Base-by-base conservation (phyloP, 2,888 invertebrate species). In the Megalurothrips usitatus region DNA sequence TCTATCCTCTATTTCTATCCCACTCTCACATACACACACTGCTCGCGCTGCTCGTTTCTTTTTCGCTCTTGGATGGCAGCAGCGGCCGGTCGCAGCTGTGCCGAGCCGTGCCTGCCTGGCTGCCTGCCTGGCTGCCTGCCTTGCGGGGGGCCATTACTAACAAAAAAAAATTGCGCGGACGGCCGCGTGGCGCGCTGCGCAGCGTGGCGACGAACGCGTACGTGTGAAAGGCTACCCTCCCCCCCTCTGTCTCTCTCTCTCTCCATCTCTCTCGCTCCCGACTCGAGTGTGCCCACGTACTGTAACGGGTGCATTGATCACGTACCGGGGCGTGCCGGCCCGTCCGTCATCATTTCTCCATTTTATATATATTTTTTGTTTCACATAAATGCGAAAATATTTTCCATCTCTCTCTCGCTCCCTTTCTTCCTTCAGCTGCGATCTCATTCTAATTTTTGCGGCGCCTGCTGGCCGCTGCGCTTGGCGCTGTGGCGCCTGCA, bases 391-490 rank as follows among this genome's bases (percentile, higher is more conserved):
- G n/a, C n/a, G n/a, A n/a, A n/a, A n/a, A n/a, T n/a, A n/a, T 52
- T 52, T 52, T 52, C 52, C 58, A 43, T 58, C n/a, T 58, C n/a
- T 58, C n/a, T 58, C 58, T 58, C 58, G 11, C 58, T n/a, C 17
- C 14, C 58, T 58, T 17, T 58, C 58, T 17, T 17, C n/a, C 12
- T 52, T 52, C 17, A 12, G 17, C 17, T 52, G 14, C 17, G 12
- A 2, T 52, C 52, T 52, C 52, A 4, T 14, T 49, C 49, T 49
- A 9, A 11, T 14, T 49, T 14, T 49, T 14, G 58, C 58, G 17
- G 58, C n/a, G 58, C 58, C 58, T 58, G 58, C 58, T 58, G 58
- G 19, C n/a, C 52, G 52, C 52, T n/a, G n/a, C n/a, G 52, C 49
- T 9, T 6, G 52, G 9, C n/a, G 68, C 68, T 23, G n/a, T 43